phyloP scores from a whole-genome alignment of 2,113 vertebrate species.

The Rattus rattus region DNA sequence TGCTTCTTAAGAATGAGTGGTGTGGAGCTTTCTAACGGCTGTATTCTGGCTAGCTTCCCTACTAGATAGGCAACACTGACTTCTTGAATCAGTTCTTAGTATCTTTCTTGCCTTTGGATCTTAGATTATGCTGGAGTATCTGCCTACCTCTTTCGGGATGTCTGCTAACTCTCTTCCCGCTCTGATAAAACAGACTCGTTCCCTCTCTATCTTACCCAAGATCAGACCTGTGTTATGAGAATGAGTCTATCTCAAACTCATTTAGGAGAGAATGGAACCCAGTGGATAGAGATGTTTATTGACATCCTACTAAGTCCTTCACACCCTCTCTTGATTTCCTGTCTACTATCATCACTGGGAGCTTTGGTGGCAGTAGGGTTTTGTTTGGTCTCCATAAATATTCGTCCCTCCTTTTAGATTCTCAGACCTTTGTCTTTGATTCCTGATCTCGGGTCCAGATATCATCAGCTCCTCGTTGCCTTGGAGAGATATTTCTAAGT shows the following conservation, averaged over 20 bases:
- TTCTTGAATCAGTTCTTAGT: background rate
- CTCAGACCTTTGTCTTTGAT: constrained; percentile 13
- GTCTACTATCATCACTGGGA: background rate
- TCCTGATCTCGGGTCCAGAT: constrained; percentile 38
- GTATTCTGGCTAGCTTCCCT: background rate
- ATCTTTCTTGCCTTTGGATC: background rate
- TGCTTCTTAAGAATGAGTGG: background rate
- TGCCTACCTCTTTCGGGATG: background rate
- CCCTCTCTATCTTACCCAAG: background rate
- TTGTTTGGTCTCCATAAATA: background rate
- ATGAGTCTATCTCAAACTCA: background rate
- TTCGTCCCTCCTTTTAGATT: constrained; percentile 33
- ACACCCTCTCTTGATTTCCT: background rate
- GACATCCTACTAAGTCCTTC: background rate
- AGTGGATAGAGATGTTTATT: background rate
- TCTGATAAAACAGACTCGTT: background rate
- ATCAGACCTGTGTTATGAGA: background rate
- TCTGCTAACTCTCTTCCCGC: background rate
- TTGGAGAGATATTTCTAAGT: constrained; percentile 20
- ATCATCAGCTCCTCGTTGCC: background rate
- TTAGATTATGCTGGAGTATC: background rate
- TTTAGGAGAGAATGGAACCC: background rate
- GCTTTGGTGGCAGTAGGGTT: background rate
- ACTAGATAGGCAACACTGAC: background rate
- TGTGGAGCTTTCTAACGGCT: background rate